Evolutionary conservation across 2,888 invertebrate species (phyloP).

Genomic region (Fissipunctia ypsillon): DNA sequence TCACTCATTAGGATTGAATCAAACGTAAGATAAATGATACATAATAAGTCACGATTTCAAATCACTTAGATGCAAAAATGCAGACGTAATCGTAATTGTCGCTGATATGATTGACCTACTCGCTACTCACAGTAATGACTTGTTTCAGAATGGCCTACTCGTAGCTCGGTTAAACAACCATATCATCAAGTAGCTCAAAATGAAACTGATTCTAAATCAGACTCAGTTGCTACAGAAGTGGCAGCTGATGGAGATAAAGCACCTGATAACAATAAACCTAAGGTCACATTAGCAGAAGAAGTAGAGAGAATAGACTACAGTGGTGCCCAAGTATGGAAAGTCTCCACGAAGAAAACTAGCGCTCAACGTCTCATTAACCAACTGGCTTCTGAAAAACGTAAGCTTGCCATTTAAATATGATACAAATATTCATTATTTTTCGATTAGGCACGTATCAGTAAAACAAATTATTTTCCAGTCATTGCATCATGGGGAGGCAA

Average conservation of each 20-base stretch:
- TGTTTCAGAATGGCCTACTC: slow-evolving; percentile 82
- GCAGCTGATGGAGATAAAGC: slow-evolving; percentile 48
- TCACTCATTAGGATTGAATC: slow-evolving; percentile 25
- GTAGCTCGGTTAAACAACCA: slow-evolving; percentile 84
- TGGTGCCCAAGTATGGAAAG: slow-evolving; percentile 95
- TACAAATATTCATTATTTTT: neutral
- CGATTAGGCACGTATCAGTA: neutral
- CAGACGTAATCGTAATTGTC: slow-evolving; percentile 32
- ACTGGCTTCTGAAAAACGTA: slow-evolving; percentile 83
- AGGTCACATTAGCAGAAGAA: slow-evolving; percentile 58
- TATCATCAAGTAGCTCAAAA: slow-evolving; percentile 60
- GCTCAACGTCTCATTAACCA: slow-evolving; percentile 78
- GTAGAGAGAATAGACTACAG: slow-evolving; percentile 91
- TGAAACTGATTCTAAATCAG: slow-evolving; percentile 54
- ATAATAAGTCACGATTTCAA: slow-evolving; percentile 49
- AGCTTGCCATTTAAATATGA: slow-evolving; percentile 55
- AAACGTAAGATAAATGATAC: slow-evolving; percentile 36
- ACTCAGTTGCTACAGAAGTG: slow-evolving; percentile 30
- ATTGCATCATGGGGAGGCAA: slow-evolving; percentile 93
- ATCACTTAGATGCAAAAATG: slow-evolving; percentile 37
- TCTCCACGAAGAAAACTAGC: slow-evolving; percentile 88
- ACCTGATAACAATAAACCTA: slow-evolving; percentile 61
- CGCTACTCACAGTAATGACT: slow-evolving; percentile 34
- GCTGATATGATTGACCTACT: slow-evolving; percentile 33
- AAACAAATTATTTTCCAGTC: slow-evolving; percentile 81